phyloP scores from a whole-genome alignment of 2,113 vertebrate species.

The Marmota flaviventris region DNA sequence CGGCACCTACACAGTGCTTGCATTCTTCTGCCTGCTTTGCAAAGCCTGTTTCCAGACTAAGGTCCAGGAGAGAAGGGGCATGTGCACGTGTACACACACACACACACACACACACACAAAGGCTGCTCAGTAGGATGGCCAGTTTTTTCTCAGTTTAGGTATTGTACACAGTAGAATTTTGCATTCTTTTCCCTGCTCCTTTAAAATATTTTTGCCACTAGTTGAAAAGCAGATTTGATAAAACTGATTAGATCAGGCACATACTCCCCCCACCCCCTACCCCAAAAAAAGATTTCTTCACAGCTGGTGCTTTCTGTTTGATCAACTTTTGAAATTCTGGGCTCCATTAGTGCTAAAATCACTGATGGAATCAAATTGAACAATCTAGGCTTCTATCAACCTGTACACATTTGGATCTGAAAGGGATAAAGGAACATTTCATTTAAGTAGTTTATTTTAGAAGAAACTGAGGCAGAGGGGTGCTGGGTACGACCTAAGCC shows the following conservation, averaged over 20 bases:
- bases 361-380: not conserved
- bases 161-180: not conserved
- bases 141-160: not conserved
- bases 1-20: not conserved
- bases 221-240: constrained; percentile 31
- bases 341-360: not conserved
- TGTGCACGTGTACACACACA: not conserved
- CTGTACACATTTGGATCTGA: not conserved
- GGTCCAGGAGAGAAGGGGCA: not conserved
- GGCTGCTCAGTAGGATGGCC: not conserved
- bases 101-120: fast-evolving
- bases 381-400: not conserved
- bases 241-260: not conserved
- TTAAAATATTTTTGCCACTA: not conserved
- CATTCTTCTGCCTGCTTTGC: not conserved
- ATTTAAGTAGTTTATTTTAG: not conserved
- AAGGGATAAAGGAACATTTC: not conserved
- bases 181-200: not conserved
- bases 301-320: constrained; percentile 37
- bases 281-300: not conserved
- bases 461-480: constrained; percentile 53
- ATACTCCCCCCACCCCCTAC: not conserved
- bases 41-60: not conserved
- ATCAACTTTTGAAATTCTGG: not conserved
- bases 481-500: not conserved